Conservation (phyloP, 2,797 vertebrate genomes). For the Mastacembelus armatus region DNA sequence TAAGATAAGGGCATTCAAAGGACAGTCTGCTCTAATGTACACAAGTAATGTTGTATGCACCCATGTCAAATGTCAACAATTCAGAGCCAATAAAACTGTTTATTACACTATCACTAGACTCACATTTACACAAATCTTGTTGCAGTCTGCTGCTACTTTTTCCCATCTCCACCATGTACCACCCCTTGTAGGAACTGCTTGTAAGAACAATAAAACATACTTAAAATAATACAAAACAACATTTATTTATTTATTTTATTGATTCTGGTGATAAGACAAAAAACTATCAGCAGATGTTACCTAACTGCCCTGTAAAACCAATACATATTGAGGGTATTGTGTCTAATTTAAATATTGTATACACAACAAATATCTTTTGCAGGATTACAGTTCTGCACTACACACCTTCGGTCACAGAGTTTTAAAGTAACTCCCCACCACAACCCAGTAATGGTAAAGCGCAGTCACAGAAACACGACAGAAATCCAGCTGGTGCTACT, state of each 20-base stretch:
- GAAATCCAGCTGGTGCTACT: no score
- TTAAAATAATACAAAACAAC: constrained; percentile 10
- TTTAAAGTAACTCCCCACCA: no score
- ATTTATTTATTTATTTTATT: constrained; percentile 57
- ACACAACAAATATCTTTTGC: constrained; percentile 29
- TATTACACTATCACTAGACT: constrained; percentile 17
- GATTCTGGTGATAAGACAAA: constrained; percentile 45
- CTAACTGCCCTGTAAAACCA: constrained; percentile 37
- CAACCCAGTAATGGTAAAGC: no score
- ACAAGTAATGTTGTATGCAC: constrained; percentile 30
- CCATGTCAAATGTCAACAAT: constrained; percentile 51
- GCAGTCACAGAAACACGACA: no score
- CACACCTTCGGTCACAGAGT: no score
- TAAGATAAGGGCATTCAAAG: constrained; percentile 45
- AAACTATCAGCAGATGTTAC: constrained; percentile 67
- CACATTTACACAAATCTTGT: constrained; percentile 10
- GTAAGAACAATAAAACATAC: constrained; percentile 30
- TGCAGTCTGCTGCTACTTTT: constrained; percentile 15
- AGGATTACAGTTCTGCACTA: no score
- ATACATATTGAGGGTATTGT: neutral
- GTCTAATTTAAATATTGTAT: constrained; percentile 56
- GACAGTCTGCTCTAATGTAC: constrained; percentile 41
- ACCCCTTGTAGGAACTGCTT: constrained; percentile 4
- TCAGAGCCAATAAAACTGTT: constrained; percentile 50
- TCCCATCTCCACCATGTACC: constrained; percentile 1